phyloP scores from a whole-genome alignment of 2,113 vertebrate species.

The Hippocampus barbouri region DNA sequence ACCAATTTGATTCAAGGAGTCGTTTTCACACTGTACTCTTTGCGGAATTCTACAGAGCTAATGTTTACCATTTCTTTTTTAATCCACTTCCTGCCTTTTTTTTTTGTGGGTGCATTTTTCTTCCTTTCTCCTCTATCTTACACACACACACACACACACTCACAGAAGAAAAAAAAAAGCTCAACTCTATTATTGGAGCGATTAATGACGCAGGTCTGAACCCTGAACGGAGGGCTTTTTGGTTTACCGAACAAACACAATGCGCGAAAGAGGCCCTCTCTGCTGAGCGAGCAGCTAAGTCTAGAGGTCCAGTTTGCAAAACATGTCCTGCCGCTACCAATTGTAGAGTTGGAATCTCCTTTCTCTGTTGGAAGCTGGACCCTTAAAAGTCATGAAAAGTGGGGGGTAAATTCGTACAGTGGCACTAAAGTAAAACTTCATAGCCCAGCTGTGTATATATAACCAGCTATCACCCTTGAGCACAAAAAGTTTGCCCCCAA shows the following conservation, averaged over 20 bases:
- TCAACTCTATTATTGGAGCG: slow-evolving; percentile 31
- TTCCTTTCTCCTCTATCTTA: neutral
- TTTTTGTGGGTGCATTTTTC: neutral
- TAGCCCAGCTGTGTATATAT: too few species aligned
- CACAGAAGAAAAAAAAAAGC: neutral
- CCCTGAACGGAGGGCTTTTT: slow-evolving; percentile 34
- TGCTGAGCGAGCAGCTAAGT: slow-evolving; percentile 6
- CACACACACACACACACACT: neutral
- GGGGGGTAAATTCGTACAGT: neutral
- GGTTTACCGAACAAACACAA: slow-evolving; percentile 57
- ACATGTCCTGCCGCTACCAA: neutral
- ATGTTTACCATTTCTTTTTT: slow-evolving; percentile 6
- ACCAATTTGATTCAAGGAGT: slow-evolving; percentile 38
- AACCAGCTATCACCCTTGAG: neutral
- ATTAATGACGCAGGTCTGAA: slow-evolving; percentile 42
- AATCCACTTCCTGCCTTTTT: slow-evolving; percentile 29
- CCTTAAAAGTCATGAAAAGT: neutral
- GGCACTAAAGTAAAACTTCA: neutral
- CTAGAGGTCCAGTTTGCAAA: neutral
- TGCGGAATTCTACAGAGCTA: neutral
- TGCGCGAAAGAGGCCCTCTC: slow-evolving; percentile 21
- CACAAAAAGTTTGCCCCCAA: neutral
- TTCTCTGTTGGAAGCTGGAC: neutral
- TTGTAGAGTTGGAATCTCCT: slow-evolving; percentile 1
- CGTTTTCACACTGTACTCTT: slow-evolving; percentile 22